Conservation (phyloP, 2,113 vertebrate species). For the Perca flavescens region DNA sequence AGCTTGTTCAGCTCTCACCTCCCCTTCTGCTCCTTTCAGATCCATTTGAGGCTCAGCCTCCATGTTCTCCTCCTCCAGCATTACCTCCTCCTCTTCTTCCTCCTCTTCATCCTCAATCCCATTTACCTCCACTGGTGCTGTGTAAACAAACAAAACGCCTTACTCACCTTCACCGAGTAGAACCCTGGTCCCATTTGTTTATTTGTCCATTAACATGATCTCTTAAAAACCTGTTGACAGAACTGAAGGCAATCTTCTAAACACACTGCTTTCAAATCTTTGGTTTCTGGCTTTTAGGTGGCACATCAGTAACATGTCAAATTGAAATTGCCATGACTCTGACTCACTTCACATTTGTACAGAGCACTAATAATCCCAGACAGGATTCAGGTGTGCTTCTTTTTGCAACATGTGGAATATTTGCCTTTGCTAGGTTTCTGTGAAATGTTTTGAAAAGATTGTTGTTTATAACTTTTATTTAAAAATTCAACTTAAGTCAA, state of each 20-base stretch:
- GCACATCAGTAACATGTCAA: background rate
- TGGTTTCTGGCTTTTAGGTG: background rate
- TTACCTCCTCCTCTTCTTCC: constrained; percentile 74
- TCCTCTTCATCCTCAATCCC: constrained; percentile 89
- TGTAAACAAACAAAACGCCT: constrained; percentile 16
- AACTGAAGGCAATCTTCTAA: background rate
- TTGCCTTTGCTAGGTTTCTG: background rate
- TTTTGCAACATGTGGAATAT: background rate
- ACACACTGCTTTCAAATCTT: background rate
- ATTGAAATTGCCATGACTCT: background rate
- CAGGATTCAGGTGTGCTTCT: background rate
- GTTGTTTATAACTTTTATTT: background rate
- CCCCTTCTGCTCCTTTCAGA: constrained; percentile 54
- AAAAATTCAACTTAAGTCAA: background rate
- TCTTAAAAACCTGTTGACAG: background rate
- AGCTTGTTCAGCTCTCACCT: constrained; percentile 50
- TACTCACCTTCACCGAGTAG: no score
- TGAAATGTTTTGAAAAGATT: background rate
- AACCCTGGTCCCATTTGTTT: background rate
- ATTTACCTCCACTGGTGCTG: constrained; percentile 91
- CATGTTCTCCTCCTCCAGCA: constrained; percentile 86
- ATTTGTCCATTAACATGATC: background rate
- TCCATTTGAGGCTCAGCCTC: constrained; percentile 78
- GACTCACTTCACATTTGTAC: background rate
- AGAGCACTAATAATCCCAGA: background rate